Conservation (phyloP, 2,797 vertebrate species). For the Semaprochilodus insignis region DNA sequence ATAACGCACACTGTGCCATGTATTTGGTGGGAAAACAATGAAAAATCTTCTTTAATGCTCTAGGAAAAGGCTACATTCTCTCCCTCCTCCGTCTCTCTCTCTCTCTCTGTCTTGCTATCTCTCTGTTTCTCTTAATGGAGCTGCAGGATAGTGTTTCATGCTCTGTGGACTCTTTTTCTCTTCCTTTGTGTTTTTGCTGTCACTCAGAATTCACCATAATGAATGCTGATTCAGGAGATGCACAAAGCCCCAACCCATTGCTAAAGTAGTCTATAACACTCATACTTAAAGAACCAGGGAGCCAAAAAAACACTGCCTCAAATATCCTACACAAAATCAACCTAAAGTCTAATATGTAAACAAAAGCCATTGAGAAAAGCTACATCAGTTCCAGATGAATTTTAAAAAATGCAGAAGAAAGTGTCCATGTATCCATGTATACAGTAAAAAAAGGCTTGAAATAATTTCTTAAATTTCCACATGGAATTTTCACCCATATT, state of each 20-base stretch:
- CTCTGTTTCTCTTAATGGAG: slow-evolving; percentile 70
- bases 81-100: slow-evolving; percentile 43
- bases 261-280: background rate
- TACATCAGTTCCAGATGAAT: too few species aligned
- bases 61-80: background rate
- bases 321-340: background rate
- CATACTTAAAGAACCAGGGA: background rate
- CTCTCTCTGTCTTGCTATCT: slow-evolving; percentile 49
- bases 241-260: slow-evolving; percentile 58
- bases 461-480: too few species aligned
- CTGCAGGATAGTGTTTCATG: slow-evolving; percentile 77
- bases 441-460: too few species aligned
- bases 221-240: slow-evolving; percentile 80
- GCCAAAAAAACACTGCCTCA: background rate
- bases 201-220: slow-evolving; percentile 80
- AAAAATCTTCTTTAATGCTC: too few species aligned
- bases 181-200: slow-evolving; percentile 76
- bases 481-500: too few species aligned
- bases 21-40: background rate
- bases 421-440: too few species aligned
- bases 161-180: slow-evolving; percentile 71
- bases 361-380: background rate
- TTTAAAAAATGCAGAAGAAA: too few species aligned
- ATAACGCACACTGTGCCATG: background rate
- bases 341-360: background rate